Evolutionary conservation across 2,113 vertebrate species (phyloP), one percentile per base, ranked within the genome.

Genomic region (Drymodes brunneopygia): DNA sequence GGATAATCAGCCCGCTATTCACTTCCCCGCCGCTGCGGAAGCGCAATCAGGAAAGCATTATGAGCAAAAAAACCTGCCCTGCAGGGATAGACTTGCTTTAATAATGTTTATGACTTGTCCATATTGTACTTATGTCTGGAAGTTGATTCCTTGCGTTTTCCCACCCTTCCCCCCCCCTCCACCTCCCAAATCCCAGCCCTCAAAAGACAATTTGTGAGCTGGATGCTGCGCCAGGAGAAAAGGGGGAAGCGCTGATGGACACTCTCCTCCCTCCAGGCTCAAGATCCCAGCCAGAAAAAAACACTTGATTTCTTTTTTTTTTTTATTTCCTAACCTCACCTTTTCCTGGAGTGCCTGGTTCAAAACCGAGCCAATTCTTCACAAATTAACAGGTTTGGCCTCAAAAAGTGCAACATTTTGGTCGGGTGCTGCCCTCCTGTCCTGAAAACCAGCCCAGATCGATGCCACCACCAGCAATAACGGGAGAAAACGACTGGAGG

Each of bases 1-100:
- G 97, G 97, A 97, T 98, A 98, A 98, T 98, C 97, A 98, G 97
- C 94, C 95, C 92, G 91, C 98, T 97, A 98, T 98, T 98, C 97
- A 97, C 96, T 88, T 91, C 93, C 96, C 97, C 96, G 90, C 86
- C 97, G 90, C 96, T 97, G 97, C 81, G 97, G 97, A 98, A 97
- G 96, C 78, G 24, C 96, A 97, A 97, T 97, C 97, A 98, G 95
- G 97, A 97, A 97, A 97, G 95, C 90, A 96, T 97, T 97, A 97
- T 96, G 97, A 97, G 97, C 82, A 90, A 96, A 95, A 95, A 98
- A 97, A 97, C 95, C 97, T 96, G 97, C 95, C 96, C 97, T 92
- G 94, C 95, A 97, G 97, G 97, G 96, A 97, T 18, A 97, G 95
- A 96, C 94, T 97, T 96, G 94, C 94, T 95, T 83, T 96, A 91